Conservation (phyloP, 1,140 invertebrate species). For the Drosophila tsacasi region DNA sequence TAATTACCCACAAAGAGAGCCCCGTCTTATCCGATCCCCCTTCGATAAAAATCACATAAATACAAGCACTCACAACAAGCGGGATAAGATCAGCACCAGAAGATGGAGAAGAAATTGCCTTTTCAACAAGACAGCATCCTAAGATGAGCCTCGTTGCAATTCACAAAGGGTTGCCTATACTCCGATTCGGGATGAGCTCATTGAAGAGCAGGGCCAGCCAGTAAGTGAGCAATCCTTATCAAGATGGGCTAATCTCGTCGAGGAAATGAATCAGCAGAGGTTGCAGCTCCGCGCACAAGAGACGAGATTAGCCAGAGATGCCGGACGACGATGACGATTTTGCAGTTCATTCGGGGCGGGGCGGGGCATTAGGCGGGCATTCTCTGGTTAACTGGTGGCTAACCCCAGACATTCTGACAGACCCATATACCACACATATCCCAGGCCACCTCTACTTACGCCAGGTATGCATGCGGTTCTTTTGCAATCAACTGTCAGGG, state of each 20-base stretch:
- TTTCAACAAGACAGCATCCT: conserved; percentile 61
- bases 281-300: conserved; percentile 7
- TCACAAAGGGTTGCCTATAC: conserved; percentile 60
- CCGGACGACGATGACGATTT: conserved; percentile 52
- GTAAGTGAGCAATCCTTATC: conserved; percentile 74
- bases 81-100: conserved; percentile 61
- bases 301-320: conserved; percentile 52
- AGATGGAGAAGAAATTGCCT: conserved; percentile 56
- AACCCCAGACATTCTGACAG: conserved; percentile 43
- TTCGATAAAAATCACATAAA: conserved; percentile 46
- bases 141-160: conserved; percentile 59
- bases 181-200: conserved; percentile 65
- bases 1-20: conserved; percentile 36
- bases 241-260: conserved; percentile 68
- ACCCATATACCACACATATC: conserved; percentile 32
- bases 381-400: conserved; percentile 47
- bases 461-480: conserved; percentile 44
- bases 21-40: conserved; percentile 33
- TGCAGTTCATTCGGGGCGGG: conserved; percentile 27
- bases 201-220: conserved; percentile 32
- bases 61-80: conserved; percentile 63
- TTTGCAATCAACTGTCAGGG: conserved; percentile 62
- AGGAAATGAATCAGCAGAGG: conserved; percentile 71
- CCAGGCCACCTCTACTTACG: conserved; percentile 40
- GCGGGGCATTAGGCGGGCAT: conserved; percentile 37